A percentile compares a stretch with the other conserved stretches of the same genome.
These are phyloP conservation scores for Orthosia incerta DNA, from an alignment of 2,888 invertebrate species.

Conservation along the genomic window DNA sequence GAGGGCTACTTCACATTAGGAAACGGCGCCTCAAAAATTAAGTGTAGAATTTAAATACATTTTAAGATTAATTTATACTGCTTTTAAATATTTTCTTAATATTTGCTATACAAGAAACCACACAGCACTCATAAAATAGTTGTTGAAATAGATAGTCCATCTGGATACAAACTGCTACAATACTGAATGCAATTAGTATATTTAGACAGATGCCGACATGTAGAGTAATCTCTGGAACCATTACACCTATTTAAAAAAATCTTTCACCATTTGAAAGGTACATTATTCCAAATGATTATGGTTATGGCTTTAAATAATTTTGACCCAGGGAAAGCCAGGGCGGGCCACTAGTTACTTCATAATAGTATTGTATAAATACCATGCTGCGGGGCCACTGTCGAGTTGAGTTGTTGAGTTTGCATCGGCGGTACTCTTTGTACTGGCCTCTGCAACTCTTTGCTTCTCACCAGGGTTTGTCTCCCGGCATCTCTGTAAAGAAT, in stretches of 20 bases:
- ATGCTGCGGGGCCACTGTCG: conserved; percentile 68
- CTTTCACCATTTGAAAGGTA: too few species aligned
- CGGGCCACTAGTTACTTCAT: background rate
- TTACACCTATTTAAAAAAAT: too few species aligned
- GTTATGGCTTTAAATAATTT: too few species aligned
- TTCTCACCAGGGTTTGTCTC: conserved; percentile 86
- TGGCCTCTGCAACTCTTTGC: conserved; percentile 87
- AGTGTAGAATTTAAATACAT: background rate
- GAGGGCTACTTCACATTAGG: conserved; percentile 13
- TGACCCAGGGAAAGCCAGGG: too few species aligned
- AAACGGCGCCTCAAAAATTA: background rate
- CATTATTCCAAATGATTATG: too few species aligned
- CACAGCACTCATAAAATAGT: background rate
- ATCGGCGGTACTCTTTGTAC: conserved; percentile 88
- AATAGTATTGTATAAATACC: conserved; percentile 63
- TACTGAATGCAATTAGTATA: conserved; percentile 25
- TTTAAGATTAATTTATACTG: background rate
- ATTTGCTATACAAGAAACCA: background rate
- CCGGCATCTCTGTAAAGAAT: conserved; percentile 80
- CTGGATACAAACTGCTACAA: background rate
- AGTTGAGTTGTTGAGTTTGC: conserved; percentile 81
- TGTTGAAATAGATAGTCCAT: background rate
- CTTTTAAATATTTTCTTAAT: conserved; percentile 3
- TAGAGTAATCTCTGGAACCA: too few species aligned
- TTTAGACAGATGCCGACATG: too few species aligned